A percentile compares a stretch with the other conserved stretches of the same genome.
Conservation (phyloP, 2,113 vertebrate genomes). For the Onychorhynchus coronatus region DNA sequence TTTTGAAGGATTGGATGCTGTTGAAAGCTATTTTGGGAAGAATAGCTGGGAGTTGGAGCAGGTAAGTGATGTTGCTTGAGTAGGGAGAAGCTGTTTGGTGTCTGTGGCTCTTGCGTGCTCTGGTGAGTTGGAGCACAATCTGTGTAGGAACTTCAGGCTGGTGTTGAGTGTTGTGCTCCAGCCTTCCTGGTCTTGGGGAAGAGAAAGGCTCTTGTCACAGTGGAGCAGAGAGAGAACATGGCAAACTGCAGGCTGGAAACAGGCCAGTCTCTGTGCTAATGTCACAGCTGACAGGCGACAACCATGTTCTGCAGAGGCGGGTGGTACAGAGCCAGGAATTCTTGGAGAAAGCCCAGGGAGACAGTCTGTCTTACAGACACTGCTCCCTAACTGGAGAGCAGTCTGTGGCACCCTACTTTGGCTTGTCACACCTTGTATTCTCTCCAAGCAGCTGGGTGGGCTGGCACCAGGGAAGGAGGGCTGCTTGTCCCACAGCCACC, state of each 20-base stretch:
- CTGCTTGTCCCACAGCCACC: not conserved
- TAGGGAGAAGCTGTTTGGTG: not conserved
- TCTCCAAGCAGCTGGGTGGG: not conserved
- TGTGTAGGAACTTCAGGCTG: not conserved
- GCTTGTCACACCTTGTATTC: not conserved
- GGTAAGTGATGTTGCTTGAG: not conserved
- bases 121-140: not conserved
- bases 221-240: not conserved
- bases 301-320: not conserved
- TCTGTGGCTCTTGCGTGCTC: not conserved
- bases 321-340: not conserved
- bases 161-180: accelerated
- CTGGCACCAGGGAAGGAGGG: not conserved
- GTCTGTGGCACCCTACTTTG: not conserved
- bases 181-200: not conserved
- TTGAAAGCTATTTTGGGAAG: not conserved
- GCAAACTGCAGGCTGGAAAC: accelerated
- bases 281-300: not conserved
- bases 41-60: not conserved
- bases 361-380: not conserved
- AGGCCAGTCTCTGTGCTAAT: not conserved
- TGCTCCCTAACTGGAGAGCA: not conserved
- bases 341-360: not conserved
- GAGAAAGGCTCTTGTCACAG: not conserved
- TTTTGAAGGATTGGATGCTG: not conserved